phyloP scores from a whole-genome alignment of 2,797 vertebrate genomes.

The Pogoniulus pusillus region DNA sequence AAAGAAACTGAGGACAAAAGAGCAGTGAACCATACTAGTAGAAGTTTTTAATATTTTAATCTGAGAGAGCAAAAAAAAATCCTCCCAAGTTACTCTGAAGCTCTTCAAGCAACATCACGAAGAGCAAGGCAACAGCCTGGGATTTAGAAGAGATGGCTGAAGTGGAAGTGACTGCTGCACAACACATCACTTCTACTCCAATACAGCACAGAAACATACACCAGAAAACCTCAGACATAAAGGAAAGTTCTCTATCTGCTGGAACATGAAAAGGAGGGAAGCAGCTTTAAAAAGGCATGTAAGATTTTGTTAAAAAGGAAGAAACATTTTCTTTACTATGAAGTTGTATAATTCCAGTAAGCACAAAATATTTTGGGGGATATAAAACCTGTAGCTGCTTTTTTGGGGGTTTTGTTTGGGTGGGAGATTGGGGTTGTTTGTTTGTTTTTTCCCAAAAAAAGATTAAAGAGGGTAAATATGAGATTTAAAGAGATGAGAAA shows the following conservation, averaged over 20 bases:
- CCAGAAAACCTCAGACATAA: not conserved
- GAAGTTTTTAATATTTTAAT: not conserved
- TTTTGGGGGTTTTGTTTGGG: not conserved
- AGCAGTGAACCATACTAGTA: not conserved
- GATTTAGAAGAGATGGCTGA: not conserved
- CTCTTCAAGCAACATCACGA: conserved; percentile 21
- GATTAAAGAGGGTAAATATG: not conserved
- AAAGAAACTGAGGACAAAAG: not conserved
- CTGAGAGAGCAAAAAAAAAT: not conserved
- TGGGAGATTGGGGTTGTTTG: not conserved
- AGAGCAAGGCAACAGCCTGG: not conserved
- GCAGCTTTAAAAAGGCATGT: not conserved
- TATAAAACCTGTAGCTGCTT: not conserved
- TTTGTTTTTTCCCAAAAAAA: not conserved
- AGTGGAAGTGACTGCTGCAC: not conserved
- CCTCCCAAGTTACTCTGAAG: conserved; percentile 15
- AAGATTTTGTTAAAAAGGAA: not conserved
- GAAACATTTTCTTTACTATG: not conserved
- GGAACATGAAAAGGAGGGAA: not conserved
- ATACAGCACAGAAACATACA: not conserved
- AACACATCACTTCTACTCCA: not conserved
- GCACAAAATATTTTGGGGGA: not conserved
- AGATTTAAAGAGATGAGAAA: not conserved
- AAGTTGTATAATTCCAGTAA: not conserved
- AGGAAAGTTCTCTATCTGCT: not conserved